Percentiles rank a stretch among this genome's conserved stretches.
These are phyloP conservation scores for Harpegnathos saltator DNA, from an alignment of 1,140 invertebrate genomes.

Conservation along the genomic window DNA sequence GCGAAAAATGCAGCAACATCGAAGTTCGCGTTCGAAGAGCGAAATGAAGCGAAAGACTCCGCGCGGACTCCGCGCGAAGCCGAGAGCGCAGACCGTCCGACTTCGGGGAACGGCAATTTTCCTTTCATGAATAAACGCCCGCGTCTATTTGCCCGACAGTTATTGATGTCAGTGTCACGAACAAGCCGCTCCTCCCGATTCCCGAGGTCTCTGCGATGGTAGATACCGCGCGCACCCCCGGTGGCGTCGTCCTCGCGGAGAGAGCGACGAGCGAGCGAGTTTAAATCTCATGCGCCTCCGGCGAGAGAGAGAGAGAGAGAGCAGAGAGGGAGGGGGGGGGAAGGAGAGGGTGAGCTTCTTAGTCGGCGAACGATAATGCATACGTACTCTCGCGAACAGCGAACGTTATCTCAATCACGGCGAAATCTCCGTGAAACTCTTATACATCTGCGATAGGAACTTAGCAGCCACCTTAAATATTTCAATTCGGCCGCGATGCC, in stretches of 20 bases:
- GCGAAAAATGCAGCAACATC: background rate
- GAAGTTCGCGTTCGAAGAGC: conserved; percentile 11
- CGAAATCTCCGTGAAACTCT: no score
- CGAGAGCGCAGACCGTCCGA: conserved; percentile 21
- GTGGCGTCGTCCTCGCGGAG: background rate
- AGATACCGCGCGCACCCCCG: background rate
- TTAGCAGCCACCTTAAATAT: no score
- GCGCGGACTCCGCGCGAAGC: background rate
- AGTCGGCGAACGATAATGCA: background rate
- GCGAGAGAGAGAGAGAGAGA: no score
- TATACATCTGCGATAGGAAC: no score
- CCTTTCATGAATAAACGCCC: conserved; percentile 56
- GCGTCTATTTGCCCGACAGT: conserved; percentile 62
- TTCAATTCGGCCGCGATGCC: conserved; percentile 8
- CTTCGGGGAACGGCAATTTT: conserved; percentile 64
- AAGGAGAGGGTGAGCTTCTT: no score
- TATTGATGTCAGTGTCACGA: conserved; percentile 77
- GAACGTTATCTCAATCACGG: background rate
- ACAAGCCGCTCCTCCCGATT: conserved; percentile 55
- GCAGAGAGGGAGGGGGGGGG: no score
- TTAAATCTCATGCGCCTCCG: conserved; percentile 25
- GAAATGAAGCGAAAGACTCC: conserved; percentile 43
- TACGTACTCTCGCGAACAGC: background rate
- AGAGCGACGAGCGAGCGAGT: background rate
- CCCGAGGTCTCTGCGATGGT: conserved; percentile 16